Conservation (phyloP, 2,113 vertebrate genomes). For the Columba janthina region DNA sequence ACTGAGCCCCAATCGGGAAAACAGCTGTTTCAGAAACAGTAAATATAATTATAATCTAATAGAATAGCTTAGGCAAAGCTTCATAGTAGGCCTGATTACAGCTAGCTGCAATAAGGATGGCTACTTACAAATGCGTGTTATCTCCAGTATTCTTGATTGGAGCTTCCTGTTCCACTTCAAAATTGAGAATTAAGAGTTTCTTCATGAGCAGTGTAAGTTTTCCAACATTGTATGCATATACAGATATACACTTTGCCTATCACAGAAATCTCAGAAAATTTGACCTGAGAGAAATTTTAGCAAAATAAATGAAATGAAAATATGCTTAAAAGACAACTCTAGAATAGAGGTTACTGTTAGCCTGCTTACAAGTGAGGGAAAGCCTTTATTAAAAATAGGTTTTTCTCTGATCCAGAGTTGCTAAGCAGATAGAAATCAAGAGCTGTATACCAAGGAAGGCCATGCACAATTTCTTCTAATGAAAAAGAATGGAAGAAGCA, state of each 20-base stretch:
- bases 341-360: background rate
- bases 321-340: background rate
- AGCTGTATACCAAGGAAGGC: background rate
- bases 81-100: background rate
- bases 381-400: background rate
- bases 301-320: background rate
- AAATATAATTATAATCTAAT: background rate
- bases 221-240: background rate
- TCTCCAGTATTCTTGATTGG: background rate
- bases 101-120: background rate
- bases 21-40: background rate
- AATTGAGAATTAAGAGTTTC: background rate
- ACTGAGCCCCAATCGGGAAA: background rate
- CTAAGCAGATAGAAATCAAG: background rate
- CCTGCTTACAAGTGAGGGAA: background rate
- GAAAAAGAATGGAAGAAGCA: background rate
- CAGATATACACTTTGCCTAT: background rate
- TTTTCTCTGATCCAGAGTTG: background rate
- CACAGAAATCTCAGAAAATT: background rate
- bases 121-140: background rate
- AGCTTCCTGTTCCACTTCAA: background rate
- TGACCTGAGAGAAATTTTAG: background rate
- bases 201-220: background rate
- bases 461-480: slow-evolving; percentile 3
- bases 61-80: background rate